Evolutionary conservation across 2,888 invertebrate genomes (phyloP).

Genomic region (Serripes groenlandicus): DNA sequence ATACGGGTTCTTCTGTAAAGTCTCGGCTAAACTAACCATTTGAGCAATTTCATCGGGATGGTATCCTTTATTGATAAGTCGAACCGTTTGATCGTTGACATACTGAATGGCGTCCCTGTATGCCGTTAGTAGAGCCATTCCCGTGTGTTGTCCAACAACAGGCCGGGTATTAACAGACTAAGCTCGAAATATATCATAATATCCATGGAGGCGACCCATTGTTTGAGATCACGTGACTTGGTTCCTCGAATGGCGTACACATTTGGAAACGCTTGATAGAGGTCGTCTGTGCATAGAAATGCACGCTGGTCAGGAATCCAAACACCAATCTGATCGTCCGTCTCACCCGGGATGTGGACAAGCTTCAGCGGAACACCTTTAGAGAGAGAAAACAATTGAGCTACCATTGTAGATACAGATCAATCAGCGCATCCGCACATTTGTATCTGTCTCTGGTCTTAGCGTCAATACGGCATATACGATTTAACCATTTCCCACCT

Average conservation of each 20-base stretch:
- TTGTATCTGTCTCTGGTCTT: too few species aligned
- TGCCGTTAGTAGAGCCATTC: slow-evolving; percentile 65
- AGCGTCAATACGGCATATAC: too few species aligned
- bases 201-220: slow-evolving; percentile 81
- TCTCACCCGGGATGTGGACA: slow-evolving; percentile 84
- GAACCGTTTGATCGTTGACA: slow-evolving; percentile 82
- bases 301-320: slow-evolving; percentile 77
- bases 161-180: slow-evolving; percentile 78
- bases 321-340: slow-evolving; percentile 82
- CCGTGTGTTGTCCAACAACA: slow-evolving; percentile 69
- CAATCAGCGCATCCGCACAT: too few species aligned
- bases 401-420: too few species aligned
- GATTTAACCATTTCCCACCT: too few species aligned
- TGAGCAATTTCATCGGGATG: slow-evolving; percentile 81
- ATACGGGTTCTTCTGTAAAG: slow-evolving; percentile 72
- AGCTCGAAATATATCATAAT: slow-evolving; percentile 77
- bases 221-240: slow-evolving; percentile 70
- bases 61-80: slow-evolving; percentile 80
- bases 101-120: slow-evolving; percentile 82
- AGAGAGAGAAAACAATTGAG: too few species aligned
- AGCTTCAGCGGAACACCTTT: slow-evolving; percentile 73
- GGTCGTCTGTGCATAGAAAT: slow-evolving; percentile 80
- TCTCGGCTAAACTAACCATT: slow-evolving; percentile 73
- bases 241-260: slow-evolving; percentile 83
- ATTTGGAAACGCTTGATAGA: slow-evolving; percentile 83